Conservation (phyloP, 2,888 invertebrate species). For the Tuta absoluta region DNA sequence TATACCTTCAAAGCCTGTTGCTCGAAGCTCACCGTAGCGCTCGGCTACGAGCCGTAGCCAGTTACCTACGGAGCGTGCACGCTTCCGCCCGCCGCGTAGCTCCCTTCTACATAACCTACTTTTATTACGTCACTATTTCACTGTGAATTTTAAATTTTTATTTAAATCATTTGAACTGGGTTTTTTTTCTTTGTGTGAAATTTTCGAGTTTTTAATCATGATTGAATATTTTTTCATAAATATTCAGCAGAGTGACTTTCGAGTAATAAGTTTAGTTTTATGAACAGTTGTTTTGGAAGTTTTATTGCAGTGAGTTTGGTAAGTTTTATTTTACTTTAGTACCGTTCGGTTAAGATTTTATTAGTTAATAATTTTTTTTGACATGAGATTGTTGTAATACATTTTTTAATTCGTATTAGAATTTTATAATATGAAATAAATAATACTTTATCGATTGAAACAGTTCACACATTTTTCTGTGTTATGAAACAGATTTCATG, state of each 20-base stretch:
- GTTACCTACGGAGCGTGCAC: conserved; percentile 65
- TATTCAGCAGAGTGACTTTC: conserved; percentile 3
- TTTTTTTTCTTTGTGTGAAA: neutral
- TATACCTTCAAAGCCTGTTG: conserved; percentile 14
- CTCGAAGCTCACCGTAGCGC: conserved; percentile 16
- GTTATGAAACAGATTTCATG: too few species aligned
- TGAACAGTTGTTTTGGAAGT: conserved; percentile 20
- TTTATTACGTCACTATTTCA: conserved; percentile 41
- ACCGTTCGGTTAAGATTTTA: too few species aligned
- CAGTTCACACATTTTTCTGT: too few species aligned
- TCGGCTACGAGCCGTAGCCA: conserved; percentile 59
- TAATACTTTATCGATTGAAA: too few species aligned
- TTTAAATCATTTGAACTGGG: neutral
- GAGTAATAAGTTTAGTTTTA: conserved; percentile 17
- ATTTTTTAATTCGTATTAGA: too few species aligned
- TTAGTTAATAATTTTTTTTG: too few species aligned
- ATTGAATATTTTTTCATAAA: neutral
- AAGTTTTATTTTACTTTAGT: conserved; percentile 8
- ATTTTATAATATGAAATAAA: too few species aligned
- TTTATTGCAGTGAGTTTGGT: conserved; percentile 16
- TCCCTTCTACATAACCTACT: conserved; percentile 54
- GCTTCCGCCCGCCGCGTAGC: conserved; percentile 61
- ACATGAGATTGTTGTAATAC: too few species aligned
- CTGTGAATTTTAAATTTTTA: conserved; percentile 10
- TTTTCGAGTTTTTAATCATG: neutral